A percentile compares a stretch with the other conserved stretches of the same genome.
phyloP scores from a whole-genome alignment of 64 coral and sea anemone species.

The Montipora capricornis region DNA sequence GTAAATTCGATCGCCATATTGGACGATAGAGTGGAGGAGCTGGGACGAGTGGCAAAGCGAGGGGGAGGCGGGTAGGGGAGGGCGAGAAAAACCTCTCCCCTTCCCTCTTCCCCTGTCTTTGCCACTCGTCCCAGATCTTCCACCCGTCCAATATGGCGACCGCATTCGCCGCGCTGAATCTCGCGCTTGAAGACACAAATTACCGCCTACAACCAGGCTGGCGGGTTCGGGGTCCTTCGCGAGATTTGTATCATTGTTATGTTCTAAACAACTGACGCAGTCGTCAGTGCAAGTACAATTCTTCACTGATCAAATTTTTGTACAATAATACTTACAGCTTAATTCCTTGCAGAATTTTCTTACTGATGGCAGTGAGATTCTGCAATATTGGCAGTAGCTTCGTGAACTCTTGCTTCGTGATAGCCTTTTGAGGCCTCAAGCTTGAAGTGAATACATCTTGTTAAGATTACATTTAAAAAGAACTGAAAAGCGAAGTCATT shows the following conservation, averaged over 20 bases:
- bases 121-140: too few species aligned
- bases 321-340: too few species aligned
- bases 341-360: not conserved
- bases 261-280: not conserved
- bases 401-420: not conserved
- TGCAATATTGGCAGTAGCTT: not conserved
- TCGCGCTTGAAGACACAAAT: too few species aligned
- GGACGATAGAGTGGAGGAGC: too few species aligned
- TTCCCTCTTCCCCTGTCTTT: too few species aligned
- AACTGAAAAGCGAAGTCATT: not conserved
- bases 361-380: not conserved
- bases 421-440: not conserved
- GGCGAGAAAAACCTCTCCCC: too few species aligned
- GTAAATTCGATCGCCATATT: too few species aligned
- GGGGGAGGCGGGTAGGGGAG: too few species aligned
- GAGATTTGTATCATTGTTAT: not conserved
- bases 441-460: not conserved
- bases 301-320: not conserved
- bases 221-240: not conserved
- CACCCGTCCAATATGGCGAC: too few species aligned
- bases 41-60: too few species aligned
- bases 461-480: not conserved
- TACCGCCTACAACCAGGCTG: too few species aligned
- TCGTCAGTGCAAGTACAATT: not conserved
- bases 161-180: too few species aligned